phyloP scores from a whole-genome alignment of 2,888 invertebrate species.

The Tetanocera ferruginea region DNA sequence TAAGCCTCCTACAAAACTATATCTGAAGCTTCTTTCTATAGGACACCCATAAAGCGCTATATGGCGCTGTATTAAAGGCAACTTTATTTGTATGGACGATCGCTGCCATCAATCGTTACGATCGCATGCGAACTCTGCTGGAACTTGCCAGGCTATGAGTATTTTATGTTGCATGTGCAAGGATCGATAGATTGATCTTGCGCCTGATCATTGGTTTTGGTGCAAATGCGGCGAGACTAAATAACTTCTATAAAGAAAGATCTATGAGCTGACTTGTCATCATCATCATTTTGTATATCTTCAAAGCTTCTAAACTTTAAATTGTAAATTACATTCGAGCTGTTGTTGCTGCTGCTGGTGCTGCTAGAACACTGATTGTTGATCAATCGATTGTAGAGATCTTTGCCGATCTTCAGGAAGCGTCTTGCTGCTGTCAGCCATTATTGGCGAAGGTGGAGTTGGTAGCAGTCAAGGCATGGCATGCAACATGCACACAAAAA shows the following conservation, averaged over 20 bases:
- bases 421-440: conserved; percentile 1
- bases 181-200: conserved; percentile 7
- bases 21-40: not conserved
- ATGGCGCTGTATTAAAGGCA: not conserved
- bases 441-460: not conserved
- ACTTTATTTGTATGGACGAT: not conserved
- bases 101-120: not conserved
- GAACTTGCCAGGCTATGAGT: not conserved
- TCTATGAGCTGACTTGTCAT: conserved; percentile 36
- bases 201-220: conserved; percentile 26
- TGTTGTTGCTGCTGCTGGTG: not conserved
- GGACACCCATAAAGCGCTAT: not conserved
- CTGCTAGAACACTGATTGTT: not conserved
- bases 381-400: conserved; percentile 2
- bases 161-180: conserved; percentile 14
- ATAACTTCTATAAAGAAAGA: conserved; percentile 31
- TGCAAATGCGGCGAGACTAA: conserved; percentile 25
- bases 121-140: not conserved
- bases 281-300: conserved; percentile 29
- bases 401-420: conserved; percentile 13
- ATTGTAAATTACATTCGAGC: not conserved
- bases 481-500: not conserved
- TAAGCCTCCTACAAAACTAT: too few species aligned
- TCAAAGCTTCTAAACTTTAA: conserved; percentile 7
- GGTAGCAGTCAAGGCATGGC: not conserved